A percentile compares a stretch with the other conserved stretches of the same genome.
Conservation (phyloP, 2,113 vertebrate species). For the Istiophorus platypterus region DNA sequence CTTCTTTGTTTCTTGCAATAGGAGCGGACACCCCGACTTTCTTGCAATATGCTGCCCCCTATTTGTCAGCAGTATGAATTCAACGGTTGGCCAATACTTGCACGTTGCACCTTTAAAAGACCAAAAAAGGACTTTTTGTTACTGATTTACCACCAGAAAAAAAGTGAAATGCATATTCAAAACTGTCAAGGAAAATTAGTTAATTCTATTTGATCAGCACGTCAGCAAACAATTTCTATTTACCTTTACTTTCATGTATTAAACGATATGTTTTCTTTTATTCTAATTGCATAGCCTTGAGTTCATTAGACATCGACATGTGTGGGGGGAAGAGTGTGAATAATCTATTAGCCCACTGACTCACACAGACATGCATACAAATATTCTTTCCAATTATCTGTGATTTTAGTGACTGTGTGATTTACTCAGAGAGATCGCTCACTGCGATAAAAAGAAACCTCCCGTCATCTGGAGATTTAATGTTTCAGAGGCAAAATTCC, state of each 20-base stretch:
- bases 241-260: neutral
- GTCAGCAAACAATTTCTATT: conserved; percentile 27
- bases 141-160: conserved; percentile 6
- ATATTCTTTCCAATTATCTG: conserved; percentile 31
- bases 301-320: conserved; percentile 38
- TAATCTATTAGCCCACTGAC: conserved; percentile 25
- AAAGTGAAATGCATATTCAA: conserved; percentile 3
- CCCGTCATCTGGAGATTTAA: neutral
- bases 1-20: too few species aligned
- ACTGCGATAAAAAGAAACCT: conserved; percentile 1
- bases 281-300: conserved; percentile 52
- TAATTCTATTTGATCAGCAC: conserved; percentile 19
- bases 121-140: neutral
- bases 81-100: too few species aligned
- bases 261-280: conserved; percentile 12
- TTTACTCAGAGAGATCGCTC: conserved; percentile 25
- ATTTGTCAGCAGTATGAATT: too few species aligned
- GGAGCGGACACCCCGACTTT: too few species aligned
- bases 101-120: too few species aligned
- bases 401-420: conserved; percentile 23
- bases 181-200: neutral
- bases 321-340: conserved; percentile 28
- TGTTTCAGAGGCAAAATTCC: conserved; percentile 11
- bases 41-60: too few species aligned
- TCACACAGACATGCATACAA: neutral